Evolutionary conservation across 2,113 vertebrate genomes (phyloP).

Genomic region (Thryonomys swinderianus): DNA sequence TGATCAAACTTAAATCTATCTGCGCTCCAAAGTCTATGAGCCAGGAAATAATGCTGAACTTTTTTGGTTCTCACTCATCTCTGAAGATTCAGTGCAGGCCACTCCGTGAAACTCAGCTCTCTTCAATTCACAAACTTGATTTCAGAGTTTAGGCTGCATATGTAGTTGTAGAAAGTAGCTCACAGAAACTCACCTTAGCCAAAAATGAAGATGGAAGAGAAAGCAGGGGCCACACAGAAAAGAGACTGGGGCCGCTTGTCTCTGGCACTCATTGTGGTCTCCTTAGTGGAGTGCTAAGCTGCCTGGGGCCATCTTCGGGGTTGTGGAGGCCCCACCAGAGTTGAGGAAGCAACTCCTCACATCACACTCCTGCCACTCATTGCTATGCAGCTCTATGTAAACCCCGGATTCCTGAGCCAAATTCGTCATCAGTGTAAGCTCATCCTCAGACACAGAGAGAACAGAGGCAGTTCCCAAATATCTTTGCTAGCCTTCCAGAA

Average conservation of each 20-base stretch:
- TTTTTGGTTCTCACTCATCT: neutral
- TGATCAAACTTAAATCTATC: neutral
- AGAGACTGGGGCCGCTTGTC: neutral
- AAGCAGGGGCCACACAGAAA: neutral
- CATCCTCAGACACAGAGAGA: slow-evolving; percentile 59
- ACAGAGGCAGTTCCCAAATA: slow-evolving; percentile 55
- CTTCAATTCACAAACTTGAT: neutral
- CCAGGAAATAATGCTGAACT: neutral
- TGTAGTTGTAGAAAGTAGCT: neutral
- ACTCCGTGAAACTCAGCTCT: neutral
- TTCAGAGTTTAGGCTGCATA: neutral
- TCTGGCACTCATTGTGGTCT: neutral
- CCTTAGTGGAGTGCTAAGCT: neutral
- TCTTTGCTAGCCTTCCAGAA: slow-evolving; percentile 52
- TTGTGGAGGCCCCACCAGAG: neutral
- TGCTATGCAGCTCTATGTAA: slow-evolving; percentile 53
- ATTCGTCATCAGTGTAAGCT: slow-evolving; percentile 52
- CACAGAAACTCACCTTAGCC: neutral
- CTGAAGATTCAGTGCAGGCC: neutral
- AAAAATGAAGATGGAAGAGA: neutral
- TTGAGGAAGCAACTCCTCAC: slow-evolving; percentile 32
- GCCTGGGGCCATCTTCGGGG: neutral
- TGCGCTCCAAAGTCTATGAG: neutral
- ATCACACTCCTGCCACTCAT: neutral
- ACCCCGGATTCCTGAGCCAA: slow-evolving; percentile 57